A percentile compares a stretch with the other conserved stretches of the same genome.
Conservation (phyloP, 2,888 invertebrate species). For the Zygothrica quintamaculata region DNA sequence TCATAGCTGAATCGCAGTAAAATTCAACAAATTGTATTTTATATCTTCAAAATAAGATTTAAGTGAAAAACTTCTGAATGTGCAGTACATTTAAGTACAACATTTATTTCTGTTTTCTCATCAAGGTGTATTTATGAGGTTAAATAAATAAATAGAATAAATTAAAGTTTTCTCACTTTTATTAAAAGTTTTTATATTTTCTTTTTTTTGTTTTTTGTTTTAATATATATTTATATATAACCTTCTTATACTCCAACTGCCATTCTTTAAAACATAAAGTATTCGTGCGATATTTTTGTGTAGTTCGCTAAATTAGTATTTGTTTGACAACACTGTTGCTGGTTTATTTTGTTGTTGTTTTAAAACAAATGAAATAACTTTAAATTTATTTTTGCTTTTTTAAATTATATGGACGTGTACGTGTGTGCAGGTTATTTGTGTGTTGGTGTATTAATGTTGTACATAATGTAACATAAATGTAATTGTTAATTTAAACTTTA, state of each 20-base stretch:
- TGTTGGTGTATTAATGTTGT: constrained; percentile 25
- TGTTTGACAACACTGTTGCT: constrained; percentile 63
- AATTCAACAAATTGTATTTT: no score
- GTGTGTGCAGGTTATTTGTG: constrained; percentile 49
- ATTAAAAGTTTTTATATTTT: constrained; percentile 70
- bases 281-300: constrained; percentile 57
- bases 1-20: no score
- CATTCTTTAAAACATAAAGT: constrained; percentile 53
- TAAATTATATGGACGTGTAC: constrained; percentile 57
- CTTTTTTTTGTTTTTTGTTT: no score
- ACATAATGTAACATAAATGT: constrained; percentile 57
- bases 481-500: no score
- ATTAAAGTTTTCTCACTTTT: constrained; percentile 58
- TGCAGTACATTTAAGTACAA: no score
- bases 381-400: constrained; percentile 65
- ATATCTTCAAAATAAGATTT: no score
- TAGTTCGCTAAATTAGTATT: constrained; percentile 55
- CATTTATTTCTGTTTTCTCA: no score
- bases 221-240: constrained; percentile 69
- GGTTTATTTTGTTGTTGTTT: constrained; percentile 21
- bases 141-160: background rate
- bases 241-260: constrained; percentile 37
- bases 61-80: no score
- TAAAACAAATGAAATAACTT: constrained; percentile 74
- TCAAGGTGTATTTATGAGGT: no score